phyloP scores from a whole-genome alignment of 2,888 invertebrate species.

The Sinelater perroti region DNA sequence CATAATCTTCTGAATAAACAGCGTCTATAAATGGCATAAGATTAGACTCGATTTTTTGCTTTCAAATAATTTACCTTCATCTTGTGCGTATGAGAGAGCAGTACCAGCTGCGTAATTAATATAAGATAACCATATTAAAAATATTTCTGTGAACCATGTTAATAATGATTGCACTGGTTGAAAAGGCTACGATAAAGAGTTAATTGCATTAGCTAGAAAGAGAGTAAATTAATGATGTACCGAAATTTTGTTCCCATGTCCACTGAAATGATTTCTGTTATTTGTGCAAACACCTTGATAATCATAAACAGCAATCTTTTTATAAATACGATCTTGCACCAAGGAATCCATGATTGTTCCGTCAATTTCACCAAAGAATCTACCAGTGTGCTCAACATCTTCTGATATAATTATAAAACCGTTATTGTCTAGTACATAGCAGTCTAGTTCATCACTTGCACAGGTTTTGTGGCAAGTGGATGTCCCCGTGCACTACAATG shows the following conservation, averaged over 20 bases:
- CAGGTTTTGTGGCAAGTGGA: conserved; percentile 84
- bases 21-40: conserved; percentile 40
- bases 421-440: conserved; percentile 93
- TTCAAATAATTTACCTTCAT: conserved; percentile 57
- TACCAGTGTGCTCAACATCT: conserved; percentile 84
- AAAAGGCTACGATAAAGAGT: conserved; percentile 64
- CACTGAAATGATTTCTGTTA: conserved; percentile 72
- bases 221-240: conserved; percentile 44
- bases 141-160: conserved; percentile 64
- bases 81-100: conserved; percentile 62
- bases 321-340: conserved; percentile 90
- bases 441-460: conserved; percentile 86
- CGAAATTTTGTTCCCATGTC: conserved; percentile 59
- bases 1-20: conserved; percentile 45
- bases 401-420: conserved; percentile 94
- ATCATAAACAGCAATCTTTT: conserved; percentile 85
- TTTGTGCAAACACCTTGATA: conserved; percentile 88
- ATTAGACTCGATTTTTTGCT: conserved; percentile 32
- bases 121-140: conserved; percentile 64
- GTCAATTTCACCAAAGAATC: conserved; percentile 94
- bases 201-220: neutral
- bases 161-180: conserved; percentile 67
- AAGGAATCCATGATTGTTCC: conserved; percentile 94
- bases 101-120: conserved; percentile 59
- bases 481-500: conserved; percentile 72